Evolutionary conservation across 2,797 vertebrate genomes (phyloP).

Genomic region (Thaleichthys pacificus): DNA sequence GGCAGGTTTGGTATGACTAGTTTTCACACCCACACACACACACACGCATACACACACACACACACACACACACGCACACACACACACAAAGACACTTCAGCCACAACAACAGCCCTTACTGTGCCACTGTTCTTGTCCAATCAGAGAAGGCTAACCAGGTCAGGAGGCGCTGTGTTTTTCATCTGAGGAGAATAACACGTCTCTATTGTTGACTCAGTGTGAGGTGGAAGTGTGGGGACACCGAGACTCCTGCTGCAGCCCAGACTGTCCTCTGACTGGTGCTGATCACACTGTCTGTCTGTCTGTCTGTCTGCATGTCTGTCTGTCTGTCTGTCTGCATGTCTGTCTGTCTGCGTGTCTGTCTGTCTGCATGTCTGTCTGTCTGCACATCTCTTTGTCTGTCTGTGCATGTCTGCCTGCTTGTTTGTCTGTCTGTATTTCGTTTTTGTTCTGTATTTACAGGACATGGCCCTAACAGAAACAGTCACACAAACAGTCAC

Average conservation of each 20-base stretch:
- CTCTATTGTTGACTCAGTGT: constrained; percentile 65
- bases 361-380: too few species aligned
- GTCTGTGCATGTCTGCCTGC: too few species aligned
- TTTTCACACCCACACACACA: constrained; percentile 37
- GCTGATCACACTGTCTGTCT: neutral
- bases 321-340: too few species aligned
- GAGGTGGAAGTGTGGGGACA: constrained; percentile 22
- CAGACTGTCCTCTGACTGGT: neutral
- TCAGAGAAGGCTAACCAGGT: constrained; percentile 52
- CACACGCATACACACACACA: constrained; percentile 27
- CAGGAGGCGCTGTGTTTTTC: constrained; percentile 30
- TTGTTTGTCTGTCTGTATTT: too few species aligned
- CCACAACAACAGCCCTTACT: constrained; percentile 40
- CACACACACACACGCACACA: constrained; percentile 1
- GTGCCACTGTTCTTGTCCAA: constrained; percentile 50
- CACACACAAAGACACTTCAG: constrained; percentile 25
- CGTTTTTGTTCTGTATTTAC: too few species aligned
- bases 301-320: neutral
- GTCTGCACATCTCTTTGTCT: too few species aligned
- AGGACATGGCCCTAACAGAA: too few species aligned
- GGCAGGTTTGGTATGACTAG: constrained; percentile 49
- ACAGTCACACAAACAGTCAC: too few species aligned
- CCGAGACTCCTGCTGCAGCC: constrained; percentile 19
- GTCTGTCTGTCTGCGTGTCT: too few species aligned
- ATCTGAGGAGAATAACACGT: constrained; percentile 53